Base-by-base conservation (phyloP, 2,797 vertebrate species). In the Lagodon rhomboides region DNA sequence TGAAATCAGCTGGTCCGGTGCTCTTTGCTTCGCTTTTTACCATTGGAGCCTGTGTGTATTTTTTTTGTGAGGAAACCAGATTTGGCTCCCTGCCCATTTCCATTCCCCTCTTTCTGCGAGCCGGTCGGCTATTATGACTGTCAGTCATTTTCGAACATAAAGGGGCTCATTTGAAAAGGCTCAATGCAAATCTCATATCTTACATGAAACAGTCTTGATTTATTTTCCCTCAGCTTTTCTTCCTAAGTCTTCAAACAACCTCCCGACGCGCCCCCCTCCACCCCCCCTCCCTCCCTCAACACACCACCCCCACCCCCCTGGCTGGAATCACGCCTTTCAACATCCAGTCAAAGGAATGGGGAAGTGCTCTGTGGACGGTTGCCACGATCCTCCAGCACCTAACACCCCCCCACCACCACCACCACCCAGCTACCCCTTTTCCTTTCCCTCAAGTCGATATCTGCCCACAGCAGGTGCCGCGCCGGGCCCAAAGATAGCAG, bases 121-220 rank as follows among this genome's bases (percentile, higher is more conserved):
- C 86, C 85, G 92, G 87, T 90, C 91, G 76, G 91, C 95, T 95
- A 94, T 94, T 95, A 94, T 89, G 92, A 93, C 95, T 96, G 95
- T 95, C 95, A 95, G 93, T 96, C 95, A 96, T 91, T 93, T 92
- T 86, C 87, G 70, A 83, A 87, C 93, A 95, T 94, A 95, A 95
- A 95, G 92, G 90, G 81, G 77, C 91, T 94, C 85, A 90, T 94
- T 94, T 94, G 90, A 93, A 95, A 93, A 91, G 92, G 87, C 93
- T 95, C 90, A 94, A 94, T 94, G 94, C 92, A 92, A 95, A 95
- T 95, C 94, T 95, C 93, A 89, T 95, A 95, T 95, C 94, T 94
- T 94, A 94, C 93, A 95, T 93, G 91, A 95, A 95, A 94, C 94
- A 94, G 93, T 94, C 93, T 94, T 94, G 94, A 95, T 95, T 94